phyloP scores from a whole-genome alignment of 2,797 vertebrate species.

The Poeciliopsis turneri region DNA sequence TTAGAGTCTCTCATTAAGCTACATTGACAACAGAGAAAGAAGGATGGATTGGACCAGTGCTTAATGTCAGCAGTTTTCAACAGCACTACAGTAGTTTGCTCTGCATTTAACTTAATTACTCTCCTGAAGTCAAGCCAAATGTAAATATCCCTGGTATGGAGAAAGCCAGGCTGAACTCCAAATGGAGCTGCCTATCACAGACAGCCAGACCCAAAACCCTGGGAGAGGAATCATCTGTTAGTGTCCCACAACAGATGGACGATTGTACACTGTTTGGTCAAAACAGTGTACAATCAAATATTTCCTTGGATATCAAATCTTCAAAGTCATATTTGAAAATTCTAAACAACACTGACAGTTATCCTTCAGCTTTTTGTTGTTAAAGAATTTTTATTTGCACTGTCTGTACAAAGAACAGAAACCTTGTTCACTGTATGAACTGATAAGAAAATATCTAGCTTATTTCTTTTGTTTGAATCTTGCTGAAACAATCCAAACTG shows the following conservation, averaged over 20 bases:
- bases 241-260: not conserved
- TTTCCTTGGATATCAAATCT: not conserved
- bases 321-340: not conserved
- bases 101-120: slow-evolving; percentile 3
- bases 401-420: not conserved
- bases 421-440: not conserved
- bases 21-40: not conserved
- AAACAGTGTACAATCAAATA: not conserved
- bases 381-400: not conserved
- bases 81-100: not conserved
- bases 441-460: not conserved
- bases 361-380: not conserved
- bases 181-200: not conserved
- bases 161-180: not conserved
- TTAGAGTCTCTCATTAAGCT: not conserved
- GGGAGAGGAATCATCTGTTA: not conserved
- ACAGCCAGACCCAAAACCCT: not conserved
- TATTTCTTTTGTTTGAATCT: not conserved
- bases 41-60: not conserved
- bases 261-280: not conserved
- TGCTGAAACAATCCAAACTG: not conserved
- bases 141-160: not conserved
- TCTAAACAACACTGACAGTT: not conserved
- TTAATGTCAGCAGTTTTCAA: not conserved
- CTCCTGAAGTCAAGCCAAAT: not conserved